These are phyloP conservation scores for Ceratothoa steindachneri DNA, from an alignment of 2,888 invertebrate species.

Conservation along the genomic window DNA sequence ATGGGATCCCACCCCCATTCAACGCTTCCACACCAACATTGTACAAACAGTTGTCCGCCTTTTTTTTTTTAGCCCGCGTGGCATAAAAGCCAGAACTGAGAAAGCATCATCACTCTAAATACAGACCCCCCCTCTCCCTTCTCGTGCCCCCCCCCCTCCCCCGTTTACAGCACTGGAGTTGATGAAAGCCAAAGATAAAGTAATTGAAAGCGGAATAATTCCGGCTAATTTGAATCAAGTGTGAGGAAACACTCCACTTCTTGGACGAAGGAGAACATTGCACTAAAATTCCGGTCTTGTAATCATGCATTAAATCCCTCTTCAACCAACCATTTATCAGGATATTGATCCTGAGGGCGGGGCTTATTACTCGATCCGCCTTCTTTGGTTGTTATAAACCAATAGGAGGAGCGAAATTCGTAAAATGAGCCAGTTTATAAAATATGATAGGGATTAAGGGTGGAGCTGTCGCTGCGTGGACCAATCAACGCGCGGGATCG, in stretches of 20 bases:
- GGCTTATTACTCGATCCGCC: background rate
- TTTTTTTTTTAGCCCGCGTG: too few relatives aligned
- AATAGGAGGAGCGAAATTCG: background rate
- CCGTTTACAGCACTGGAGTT: too few relatives aligned
- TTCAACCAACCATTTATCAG: conserved; percentile 46
- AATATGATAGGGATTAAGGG: conserved; percentile 19
- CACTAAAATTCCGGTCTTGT: conserved; percentile 34
- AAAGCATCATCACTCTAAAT: background rate
- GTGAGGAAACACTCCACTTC: conserved; percentile 11
- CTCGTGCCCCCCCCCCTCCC: too few relatives aligned
- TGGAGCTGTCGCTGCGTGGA: conserved; percentile 14
- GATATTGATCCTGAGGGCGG: conserved; percentile 40
- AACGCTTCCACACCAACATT: too few relatives aligned
- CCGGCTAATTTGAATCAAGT: conserved; percentile 13
- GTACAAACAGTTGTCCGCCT: too few relatives aligned
- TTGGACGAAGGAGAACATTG: conserved; percentile 21
- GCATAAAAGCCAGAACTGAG: too few relatives aligned
- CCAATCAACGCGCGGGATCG: background rate
- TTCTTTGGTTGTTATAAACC: background rate
- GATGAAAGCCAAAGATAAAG: conserved; percentile 12
- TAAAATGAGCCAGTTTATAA: conserved; percentile 9
- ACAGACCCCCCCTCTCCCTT: background rate
- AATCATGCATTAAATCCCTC: conserved; percentile 47
- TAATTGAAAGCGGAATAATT: conserved; percentile 13
- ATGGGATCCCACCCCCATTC: too few relatives aligned